Evolutionary conservation across 1,140 invertebrate genomes (phyloP).

Genomic region (Ooceraea biroi): DNA sequence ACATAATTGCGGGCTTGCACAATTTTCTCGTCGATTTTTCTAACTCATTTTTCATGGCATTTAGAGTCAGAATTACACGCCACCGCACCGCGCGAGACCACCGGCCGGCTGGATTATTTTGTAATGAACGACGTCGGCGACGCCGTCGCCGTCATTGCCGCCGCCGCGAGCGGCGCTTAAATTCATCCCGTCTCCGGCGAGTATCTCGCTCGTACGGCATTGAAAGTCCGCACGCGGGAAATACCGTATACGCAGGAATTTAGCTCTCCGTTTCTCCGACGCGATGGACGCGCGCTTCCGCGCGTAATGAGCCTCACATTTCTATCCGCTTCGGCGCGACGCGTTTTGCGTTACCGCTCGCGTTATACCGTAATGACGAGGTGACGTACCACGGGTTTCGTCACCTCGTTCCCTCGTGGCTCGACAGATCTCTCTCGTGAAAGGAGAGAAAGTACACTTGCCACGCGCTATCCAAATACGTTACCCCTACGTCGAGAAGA

Average conservation of each 20-base stretch:
- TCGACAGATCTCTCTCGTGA: neutral
- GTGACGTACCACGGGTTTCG: neutral
- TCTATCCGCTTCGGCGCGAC: neutral
- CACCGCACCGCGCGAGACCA: conserved; percentile 7
- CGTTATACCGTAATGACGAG: neutral
- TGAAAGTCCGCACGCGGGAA: conserved; percentile 4
- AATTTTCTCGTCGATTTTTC: conserved; percentile 71
- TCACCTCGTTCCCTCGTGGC: neutral
- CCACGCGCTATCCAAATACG: neutral
- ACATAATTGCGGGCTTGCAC: conserved; percentile 70
- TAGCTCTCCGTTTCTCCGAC: conserved; percentile 12
- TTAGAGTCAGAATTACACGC: conserved; percentile 60
- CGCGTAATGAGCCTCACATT: conserved; percentile 15
- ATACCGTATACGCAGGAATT: neutral
- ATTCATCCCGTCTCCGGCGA: neutral
- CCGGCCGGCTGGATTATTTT: conserved; percentile 54
- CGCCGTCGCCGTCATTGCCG: neutral
- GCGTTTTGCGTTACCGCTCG: neutral
- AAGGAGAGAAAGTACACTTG: neutral
- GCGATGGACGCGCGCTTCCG: conserved; percentile 6
- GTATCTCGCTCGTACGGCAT: conserved; percentile 13
- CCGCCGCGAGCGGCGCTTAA: conserved; percentile 20
- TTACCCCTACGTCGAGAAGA: neutral
- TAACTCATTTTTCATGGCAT: conserved; percentile 74
- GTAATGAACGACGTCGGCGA: conserved; percentile 46